These are phyloP conservation scores for Tamandua tetradactyla DNA, from an alignment of 2,797 vertebrate species.

Conservation along the genomic window DNA sequence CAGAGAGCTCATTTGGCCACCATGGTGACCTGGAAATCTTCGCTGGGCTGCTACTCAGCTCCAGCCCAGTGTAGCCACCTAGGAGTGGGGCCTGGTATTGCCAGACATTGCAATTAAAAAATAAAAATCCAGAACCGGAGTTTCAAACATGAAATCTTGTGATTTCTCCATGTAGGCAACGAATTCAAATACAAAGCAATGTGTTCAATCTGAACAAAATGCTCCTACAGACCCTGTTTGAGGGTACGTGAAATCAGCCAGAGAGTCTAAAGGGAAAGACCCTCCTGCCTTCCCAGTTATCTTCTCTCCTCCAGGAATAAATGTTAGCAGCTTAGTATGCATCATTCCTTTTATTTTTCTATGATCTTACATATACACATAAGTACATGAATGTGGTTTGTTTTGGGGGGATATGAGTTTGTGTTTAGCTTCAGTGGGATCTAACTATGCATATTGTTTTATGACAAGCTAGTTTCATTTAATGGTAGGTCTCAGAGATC, in stretches of 20 bases:
- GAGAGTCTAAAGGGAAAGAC: neutral
- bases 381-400: neutral
- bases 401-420: neutral
- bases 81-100: no score
- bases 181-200: neutral
- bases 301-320: neutral
- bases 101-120: neutral
- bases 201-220: neutral
- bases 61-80: neutral
- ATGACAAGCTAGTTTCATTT: neutral
- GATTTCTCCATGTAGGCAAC: neutral
- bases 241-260: neutral
- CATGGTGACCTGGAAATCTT: neutral
- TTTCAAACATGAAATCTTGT: neutral
- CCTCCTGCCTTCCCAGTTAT: neutral
- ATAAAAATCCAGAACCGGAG: neutral
- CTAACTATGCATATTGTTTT: neutral
- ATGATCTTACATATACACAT: neutral
- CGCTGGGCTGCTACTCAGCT: neutral
- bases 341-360: neutral
- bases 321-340: neutral
- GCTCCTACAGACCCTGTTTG: neutral
- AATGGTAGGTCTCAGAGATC: neutral
- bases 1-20: neutral
- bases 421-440: neutral